Base-by-base conservation (phyloP, 2,888 invertebrate genomes). In the Troilus luridus region DNA sequence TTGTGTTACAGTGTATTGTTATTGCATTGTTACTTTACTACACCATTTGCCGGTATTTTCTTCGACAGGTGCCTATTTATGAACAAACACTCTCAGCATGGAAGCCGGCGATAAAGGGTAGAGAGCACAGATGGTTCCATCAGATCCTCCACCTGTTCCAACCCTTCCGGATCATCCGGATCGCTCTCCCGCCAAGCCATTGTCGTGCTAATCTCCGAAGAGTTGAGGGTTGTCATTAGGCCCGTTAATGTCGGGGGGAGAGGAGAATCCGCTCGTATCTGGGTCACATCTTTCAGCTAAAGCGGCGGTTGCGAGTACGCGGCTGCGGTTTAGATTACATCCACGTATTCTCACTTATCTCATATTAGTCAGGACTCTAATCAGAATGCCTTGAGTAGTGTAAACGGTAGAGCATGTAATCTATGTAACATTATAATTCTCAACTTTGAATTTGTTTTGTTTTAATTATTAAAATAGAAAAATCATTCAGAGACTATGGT, bases 161-260 rank as follows among this genome's bases (percentile, higher is more conserved):
- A 67, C 67, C 67, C 67, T 67, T 67, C 67, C 67, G 67, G 67
- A 67, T 67, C 12, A 67, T 67, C 67, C 67, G 67, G 67, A 67
- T 67, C 67, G 67, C 24, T 6, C 67, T 67, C 67, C 67, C 67
- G 67, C 14, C 67, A 24, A 12, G 67, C 67, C 24, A 67, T 67
- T 67, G 67, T 67, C 24, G 67, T 67, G 67, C 24, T 67, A 67
- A 67, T 67, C 67, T 67, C 67, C 7, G 14, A 24, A 67, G 67
- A 27, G 67, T 24, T 24, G 67, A 67, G 67, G 67, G 24, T 67
- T 67, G 67, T 67, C 67, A 67, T 67, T 67, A 67, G 67, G 67
- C 14, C 67, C 24, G 67, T 24, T 67, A 67, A 67, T 67, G 67
- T 5, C 14, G 24, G 64, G n/a, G 64, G n/a, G 67, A n/a, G 67